These are phyloP conservation scores for Cheiracanthium punctorium DNA, from an alignment of 2,888 invertebrate species.

Conservation along the genomic window DNA sequence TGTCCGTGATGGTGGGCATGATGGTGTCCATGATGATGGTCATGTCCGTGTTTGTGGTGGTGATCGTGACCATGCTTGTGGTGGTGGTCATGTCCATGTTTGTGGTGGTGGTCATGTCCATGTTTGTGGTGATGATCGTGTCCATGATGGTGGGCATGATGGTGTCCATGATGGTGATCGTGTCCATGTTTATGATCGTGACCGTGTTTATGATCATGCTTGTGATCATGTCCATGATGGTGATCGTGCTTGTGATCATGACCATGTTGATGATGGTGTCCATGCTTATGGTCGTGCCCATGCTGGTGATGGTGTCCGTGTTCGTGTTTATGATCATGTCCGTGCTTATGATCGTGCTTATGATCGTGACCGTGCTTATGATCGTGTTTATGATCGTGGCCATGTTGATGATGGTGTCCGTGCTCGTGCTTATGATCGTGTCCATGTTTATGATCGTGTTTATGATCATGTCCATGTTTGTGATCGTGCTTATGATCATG, in stretches of 20 bases:
- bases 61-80: conserved; percentile 26
- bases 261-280: conserved; percentile 5
- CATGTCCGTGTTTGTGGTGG: conserved; percentile 16
- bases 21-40: conserved; percentile 12
- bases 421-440: conserved; percentile 31
- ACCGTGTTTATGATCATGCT: conserved; percentile 2
- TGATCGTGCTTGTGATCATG: conserved; percentile 24
- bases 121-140: conserved; percentile 32
- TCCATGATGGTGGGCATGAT: conserved; percentile 18
- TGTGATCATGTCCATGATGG: conserved; percentile 17
- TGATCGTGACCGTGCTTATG: conserved; percentile 36
- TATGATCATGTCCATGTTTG: conserved; percentile 29
- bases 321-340: conserved; percentile 28
- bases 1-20: conserved; percentile 33
- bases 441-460: conserved; percentile 34
- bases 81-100: conserved; percentile 21
- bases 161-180: conserved; percentile 16
- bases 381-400: conserved; percentile 27
- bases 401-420: conserved; percentile 29
- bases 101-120: conserved; percentile 13
- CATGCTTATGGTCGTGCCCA: conserved; percentile 32
- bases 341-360: conserved; percentile 24
- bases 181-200: conserved; percentile 28
- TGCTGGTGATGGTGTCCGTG: conserved; percentile 42
- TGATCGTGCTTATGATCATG: conserved; percentile 50